phyloP scores from a whole-genome alignment of 2,797 vertebrate species.

The Rallus crepitans region DNA sequence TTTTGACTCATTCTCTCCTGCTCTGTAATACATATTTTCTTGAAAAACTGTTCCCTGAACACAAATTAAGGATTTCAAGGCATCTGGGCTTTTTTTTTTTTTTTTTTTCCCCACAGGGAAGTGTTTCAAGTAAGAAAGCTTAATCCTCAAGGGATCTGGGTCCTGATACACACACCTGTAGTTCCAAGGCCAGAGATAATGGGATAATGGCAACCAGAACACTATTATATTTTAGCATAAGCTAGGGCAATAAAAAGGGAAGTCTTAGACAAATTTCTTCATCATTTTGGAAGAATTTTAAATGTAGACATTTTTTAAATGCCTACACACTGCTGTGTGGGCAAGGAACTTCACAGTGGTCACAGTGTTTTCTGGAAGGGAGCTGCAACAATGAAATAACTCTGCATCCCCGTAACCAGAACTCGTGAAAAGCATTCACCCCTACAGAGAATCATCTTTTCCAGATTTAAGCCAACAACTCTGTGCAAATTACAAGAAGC shows the following conservation, averaged over 20 bases:
- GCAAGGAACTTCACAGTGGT: background rate
- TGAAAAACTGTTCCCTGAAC: background rate
- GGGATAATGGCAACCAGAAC: background rate
- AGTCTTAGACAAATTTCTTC: background rate
- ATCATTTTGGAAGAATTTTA: background rate
- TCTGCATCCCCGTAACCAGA: background rate
- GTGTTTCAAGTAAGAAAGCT: background rate
- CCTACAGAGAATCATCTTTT: background rate
- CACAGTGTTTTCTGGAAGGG: background rate
- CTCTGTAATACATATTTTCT: background rate
- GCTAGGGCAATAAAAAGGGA: background rate
- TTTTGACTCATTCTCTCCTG: conserved; percentile 3
- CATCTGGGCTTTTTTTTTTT: background rate
- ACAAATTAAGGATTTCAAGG: background rate
- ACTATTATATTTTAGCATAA: background rate
- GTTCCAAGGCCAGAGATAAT: background rate
- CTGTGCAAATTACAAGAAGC: conserved; percentile 20
- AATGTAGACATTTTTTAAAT: background rate
- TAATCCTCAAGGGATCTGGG: background rate
- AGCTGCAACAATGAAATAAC: background rate
- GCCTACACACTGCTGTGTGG: background rate
- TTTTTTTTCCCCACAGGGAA: background rate
- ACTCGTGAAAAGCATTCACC: background rate
- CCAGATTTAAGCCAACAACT: background rate
- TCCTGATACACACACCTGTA: background rate